Base-by-base conservation (phyloP, 1,140 invertebrate genomes). In the Penaeus vannamei region DNA sequence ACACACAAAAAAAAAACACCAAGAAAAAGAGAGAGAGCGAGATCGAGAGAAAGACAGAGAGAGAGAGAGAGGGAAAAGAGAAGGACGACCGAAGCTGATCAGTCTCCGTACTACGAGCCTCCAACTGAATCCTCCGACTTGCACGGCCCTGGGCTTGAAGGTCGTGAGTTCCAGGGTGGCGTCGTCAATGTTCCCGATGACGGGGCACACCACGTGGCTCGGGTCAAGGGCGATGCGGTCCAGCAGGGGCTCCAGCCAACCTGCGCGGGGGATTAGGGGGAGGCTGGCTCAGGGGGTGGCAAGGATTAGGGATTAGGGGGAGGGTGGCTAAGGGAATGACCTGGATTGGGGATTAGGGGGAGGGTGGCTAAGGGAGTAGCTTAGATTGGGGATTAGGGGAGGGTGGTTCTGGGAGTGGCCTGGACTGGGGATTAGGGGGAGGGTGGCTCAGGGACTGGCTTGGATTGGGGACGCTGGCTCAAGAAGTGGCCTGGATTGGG, bases 111-210 rank as follows among this genome's bases (percentile, higher is more conserved):
- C 91, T 85, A 91, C 86, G n/a, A 91, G 85, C 66, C 91, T 86
- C 98, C 98, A 99, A 94, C 99, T 98, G 93, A 99, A 99, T 77
- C 98, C 98, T 79, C 98, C 98, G 32, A 99, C 97, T 93, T 98
- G 97, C 36, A 97, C 96, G 26, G 96, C 95, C 88, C 95, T 95
- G 53, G 97, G 96, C 93, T 98, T 96, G 92, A 97, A 94, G 94
- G 97, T 96, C 93, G 97, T 95, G 94, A 96, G 97, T 93, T 98
- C 97, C 81, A 99, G 94, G 1, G 97, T 97, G 66, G 96, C 96
- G 92, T 98, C 98, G 92, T 97, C 96, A 92, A 98, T 98, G 60
- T 98, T 97, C 92, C 98, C 97, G 91, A 98, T 98, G 62, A 98
- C 97, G 0, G 94, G 94, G 81, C 97, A 98, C 1, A 98, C 97